A percentile compares a stretch with the other conserved stretches of the same genome.
These are phyloP conservation scores for Mylabris phalerata DNA, from an alignment of 1,140 invertebrate species.

Conservation along the genomic window DNA sequence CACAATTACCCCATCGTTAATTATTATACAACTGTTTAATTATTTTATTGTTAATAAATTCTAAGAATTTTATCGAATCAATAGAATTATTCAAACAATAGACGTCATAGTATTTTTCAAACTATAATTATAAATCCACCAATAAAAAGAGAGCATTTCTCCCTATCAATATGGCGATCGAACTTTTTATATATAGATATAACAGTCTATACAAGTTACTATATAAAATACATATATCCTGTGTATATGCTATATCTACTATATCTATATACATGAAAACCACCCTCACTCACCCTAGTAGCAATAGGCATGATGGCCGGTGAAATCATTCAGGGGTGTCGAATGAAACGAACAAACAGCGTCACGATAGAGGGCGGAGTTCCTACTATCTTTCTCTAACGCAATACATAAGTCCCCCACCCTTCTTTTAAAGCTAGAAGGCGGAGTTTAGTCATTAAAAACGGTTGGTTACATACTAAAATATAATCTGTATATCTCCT, in stretches of 20 bases:
- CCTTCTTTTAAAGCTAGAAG: not conserved
- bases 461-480: not conserved
- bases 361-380: not conserved
- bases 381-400: not conserved
- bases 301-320: constrained; percentile 18
- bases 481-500: not conserved
- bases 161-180: constrained; percentile 24
- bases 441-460: not conserved
- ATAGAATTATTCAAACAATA: constrained; percentile 8
- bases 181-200: constrained; percentile 13
- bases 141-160: constrained; percentile 20
- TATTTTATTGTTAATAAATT: not conserved
- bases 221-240: constrained; percentile 6
- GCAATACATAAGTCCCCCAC: not conserved
- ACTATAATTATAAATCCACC: constrained; percentile 16
- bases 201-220: constrained; percentile 11
- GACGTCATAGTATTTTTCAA: constrained; percentile 8
- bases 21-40: no score
- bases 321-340: constrained; percentile 9
- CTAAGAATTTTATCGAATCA: constrained; percentile 6
- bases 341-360: constrained; percentile 10
- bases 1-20: no score
- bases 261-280: not conserved
- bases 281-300: constrained; percentile 20
- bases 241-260: not conserved